Evolutionary conservation across 2,888 invertebrate species (phyloP).

Genomic region (Drosophila fungiperda): DNA sequence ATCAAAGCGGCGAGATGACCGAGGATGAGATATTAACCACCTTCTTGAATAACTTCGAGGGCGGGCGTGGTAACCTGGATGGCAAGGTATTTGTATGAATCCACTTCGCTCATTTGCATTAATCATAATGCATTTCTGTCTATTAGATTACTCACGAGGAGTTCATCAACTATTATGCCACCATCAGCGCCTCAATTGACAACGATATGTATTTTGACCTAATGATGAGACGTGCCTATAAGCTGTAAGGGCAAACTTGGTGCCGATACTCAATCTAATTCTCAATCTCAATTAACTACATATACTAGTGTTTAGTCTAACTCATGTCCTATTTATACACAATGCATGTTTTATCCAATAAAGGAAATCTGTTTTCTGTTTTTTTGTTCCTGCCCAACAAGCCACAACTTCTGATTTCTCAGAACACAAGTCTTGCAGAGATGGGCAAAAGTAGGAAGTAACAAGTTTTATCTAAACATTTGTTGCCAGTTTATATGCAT

Average conservation of each 20-base stretch:
- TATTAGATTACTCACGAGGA: conserved; percentile 95
- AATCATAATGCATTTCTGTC: no score
- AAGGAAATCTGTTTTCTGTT: conserved; percentile 8
- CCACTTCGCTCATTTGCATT: not conserved
- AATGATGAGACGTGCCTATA: conserved; percentile 96
- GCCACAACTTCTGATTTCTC: conserved; percentile 22
- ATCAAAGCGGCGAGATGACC: conserved; percentile 94
- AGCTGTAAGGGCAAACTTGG: conserved; percentile 87
- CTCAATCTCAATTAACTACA: conserved; percentile 30
- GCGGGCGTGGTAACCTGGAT: conserved; percentile 88
- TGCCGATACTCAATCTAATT: not conserved
- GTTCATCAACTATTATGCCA: conserved; percentile 96
- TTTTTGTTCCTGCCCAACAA: conserved; percentile 20
- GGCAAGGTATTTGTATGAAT: conserved; percentile 88
- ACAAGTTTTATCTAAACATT: conserved; percentile 79
- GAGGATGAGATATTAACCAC: conserved; percentile 93
- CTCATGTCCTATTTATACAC: conserved; percentile 57
- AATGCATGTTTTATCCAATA: conserved; percentile 51
- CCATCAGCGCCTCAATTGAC: conserved; percentile 97
- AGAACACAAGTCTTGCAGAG: conserved; percentile 45
- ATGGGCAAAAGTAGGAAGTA: conserved; percentile 73
- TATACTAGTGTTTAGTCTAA: conserved; percentile 42
- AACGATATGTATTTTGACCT: conserved; percentile 97
- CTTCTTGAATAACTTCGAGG: conserved; percentile 94
- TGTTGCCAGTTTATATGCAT: conserved; percentile 65